phyloP scores from a whole-genome alignment of 2,888 invertebrate species.

The Agrotis clavis region DNA sequence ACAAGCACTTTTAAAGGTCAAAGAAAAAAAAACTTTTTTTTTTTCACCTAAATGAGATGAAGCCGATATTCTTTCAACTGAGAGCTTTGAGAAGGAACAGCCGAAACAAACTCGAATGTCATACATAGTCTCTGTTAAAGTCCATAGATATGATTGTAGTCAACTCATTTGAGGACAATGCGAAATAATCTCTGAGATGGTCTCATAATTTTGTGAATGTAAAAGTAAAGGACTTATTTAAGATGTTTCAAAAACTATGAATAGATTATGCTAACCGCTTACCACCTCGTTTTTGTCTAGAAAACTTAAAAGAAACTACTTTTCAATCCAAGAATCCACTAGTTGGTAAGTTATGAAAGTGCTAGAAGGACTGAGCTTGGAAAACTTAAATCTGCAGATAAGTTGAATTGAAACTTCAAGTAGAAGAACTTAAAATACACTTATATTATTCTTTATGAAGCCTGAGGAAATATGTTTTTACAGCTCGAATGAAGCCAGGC shows the following conservation, averaged over 20 bases:
- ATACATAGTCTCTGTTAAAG: no score
- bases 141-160: no score
- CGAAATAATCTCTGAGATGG: no score
- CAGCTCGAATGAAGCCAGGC: neutral
- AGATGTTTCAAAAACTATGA: neutral
- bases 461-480: neutral
- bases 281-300: conserved; percentile 14
- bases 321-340: conserved; percentile 24
- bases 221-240: neutral
- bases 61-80: no score
- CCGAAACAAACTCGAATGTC: no score
- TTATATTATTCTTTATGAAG: conserved; percentile 18
- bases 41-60: no score
- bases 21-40: no score
- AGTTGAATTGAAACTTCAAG: conserved; percentile 29
- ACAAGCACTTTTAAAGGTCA: no score
- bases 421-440: conserved; percentile 18
- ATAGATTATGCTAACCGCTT: neutral
- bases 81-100: no score
- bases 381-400: conserved; percentile 39
- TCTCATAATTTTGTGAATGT: no score
- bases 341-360: conserved; percentile 33
- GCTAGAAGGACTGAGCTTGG: conserved; percentile 13
- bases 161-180: no score
- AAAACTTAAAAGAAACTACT: conserved; percentile 16